These are phyloP conservation scores for Parnassius mnemosyne DNA, from an alignment of 2,888 invertebrate genomes.

Conservation along the genomic window DNA sequence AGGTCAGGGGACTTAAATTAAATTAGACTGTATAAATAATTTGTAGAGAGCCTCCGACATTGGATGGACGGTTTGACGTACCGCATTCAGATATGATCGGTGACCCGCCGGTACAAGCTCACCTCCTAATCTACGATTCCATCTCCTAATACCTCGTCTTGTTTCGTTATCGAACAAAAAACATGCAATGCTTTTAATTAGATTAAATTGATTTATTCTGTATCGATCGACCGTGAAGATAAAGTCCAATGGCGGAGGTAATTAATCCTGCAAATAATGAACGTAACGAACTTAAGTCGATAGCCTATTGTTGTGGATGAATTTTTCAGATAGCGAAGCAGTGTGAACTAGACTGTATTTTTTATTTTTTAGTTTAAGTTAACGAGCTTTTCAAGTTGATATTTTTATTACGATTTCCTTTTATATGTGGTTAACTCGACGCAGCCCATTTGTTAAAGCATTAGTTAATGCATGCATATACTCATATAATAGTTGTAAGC, in stretches of 20 bases:
- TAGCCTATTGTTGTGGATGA: constrained; percentile 41
- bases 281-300: constrained; percentile 46
- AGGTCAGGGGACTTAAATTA: constrained; percentile 76
- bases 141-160: constrained; percentile 76
- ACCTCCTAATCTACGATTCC: constrained; percentile 70
- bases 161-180: constrained; percentile 75
- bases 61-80: constrained; percentile 75
- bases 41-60: constrained; percentile 65
- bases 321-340: constrained; percentile 30
- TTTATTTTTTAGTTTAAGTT: constrained; percentile 15
- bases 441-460: constrained; percentile 2
- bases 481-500: not conserved
- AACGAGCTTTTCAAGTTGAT: constrained; percentile 21
- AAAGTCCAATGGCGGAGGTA: constrained; percentile 60
- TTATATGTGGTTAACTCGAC: constrained; percentile 15
- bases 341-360: constrained; percentile 9
- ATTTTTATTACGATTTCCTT: constrained; percentile 30
- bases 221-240: constrained; percentile 65
- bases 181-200: constrained; percentile 80
- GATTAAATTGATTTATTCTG: constrained; percentile 79
- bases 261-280: constrained; percentile 74
- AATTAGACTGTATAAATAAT: constrained; percentile 78
- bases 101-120: constrained; percentile 71
- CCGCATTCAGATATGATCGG: constrained; percentile 68
- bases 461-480: constrained; percentile 1